A percentile compares a stretch with the other conserved stretches of the same genome.
Conservation (phyloP, 2,797 vertebrate species). For the Bovichtus variegatus region DNA sequence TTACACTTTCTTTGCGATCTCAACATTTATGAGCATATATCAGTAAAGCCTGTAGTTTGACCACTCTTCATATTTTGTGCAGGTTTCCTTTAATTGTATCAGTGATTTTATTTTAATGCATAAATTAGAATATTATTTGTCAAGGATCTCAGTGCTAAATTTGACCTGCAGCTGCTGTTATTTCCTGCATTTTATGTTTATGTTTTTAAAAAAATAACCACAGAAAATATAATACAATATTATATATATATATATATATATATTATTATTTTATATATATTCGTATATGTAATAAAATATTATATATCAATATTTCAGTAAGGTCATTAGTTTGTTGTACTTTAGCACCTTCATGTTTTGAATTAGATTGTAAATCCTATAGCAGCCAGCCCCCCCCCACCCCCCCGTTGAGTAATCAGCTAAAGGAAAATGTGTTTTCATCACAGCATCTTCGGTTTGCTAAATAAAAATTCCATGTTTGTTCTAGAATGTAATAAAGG, state of each 20-base stretch:
- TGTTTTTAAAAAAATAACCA: neutral
- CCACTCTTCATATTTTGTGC: neutral
- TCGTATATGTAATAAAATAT: neutral
- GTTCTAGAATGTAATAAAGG: conserved; percentile 2
- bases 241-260: too few relatives aligned
- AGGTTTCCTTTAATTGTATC: neutral
- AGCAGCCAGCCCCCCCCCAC: too few relatives aligned
- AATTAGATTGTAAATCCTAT: conserved; percentile 6
- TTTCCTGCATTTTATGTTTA: neutral
- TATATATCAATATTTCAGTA: neutral
- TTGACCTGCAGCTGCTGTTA: neutral
- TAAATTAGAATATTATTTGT: conserved; percentile 5
- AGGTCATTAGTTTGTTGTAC: neutral
- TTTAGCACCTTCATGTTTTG: conserved; percentile 22
- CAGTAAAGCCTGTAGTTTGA: neutral
- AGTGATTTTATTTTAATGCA: neutral
- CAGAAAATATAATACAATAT: neutral
- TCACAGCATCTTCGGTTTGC: neutral
- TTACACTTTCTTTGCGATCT: neutral
- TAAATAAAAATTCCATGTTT: conserved; percentile 6
- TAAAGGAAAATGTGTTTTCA: neutral
- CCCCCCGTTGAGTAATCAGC: neutral
- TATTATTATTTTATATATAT: too few relatives aligned
- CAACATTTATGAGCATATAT: neutral
- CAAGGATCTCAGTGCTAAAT: neutral